Conservation (phyloP, 2,888 invertebrate species). For the Hyles lineata region DNA sequence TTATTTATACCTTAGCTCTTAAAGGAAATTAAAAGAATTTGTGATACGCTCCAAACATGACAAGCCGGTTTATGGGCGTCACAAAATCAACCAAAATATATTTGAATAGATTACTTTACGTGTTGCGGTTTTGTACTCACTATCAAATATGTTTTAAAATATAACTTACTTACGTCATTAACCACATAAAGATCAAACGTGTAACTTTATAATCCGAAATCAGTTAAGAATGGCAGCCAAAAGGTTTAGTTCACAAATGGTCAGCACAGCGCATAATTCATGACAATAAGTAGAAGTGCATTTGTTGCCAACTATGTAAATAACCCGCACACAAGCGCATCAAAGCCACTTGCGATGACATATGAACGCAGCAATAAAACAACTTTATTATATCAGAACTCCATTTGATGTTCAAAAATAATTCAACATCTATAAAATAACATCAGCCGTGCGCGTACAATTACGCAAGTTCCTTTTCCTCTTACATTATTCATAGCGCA, state of each 20-base stretch:
- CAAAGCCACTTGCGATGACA: constrained; percentile 26
- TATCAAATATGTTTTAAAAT: background rate
- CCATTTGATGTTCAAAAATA: constrained; percentile 28
- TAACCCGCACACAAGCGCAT: constrained; percentile 15
- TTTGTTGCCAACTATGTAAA: constrained; percentile 28
- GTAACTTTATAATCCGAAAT: background rate
- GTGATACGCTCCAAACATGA: no score
- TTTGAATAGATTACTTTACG: no score
- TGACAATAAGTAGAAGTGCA: constrained; percentile 19
- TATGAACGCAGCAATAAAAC: constrained; percentile 23
- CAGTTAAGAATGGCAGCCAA: constrained; percentile 4
- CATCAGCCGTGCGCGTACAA: constrained; percentile 28
- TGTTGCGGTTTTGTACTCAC: no score
- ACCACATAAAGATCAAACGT: background rate
- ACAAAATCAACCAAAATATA: no score
- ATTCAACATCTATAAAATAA: constrained; percentile 34
- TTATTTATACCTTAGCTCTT: background rate
- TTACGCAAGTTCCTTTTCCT: constrained; percentile 25
- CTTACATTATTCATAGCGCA: constrained; percentile 34
- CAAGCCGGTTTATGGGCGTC: no score
- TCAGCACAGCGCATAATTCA: background rate
- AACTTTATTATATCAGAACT: constrained; percentile 23
- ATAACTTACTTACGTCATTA: background rate
- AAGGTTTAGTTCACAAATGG: constrained; percentile 3
- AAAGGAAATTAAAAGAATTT: background rate